Evolutionary conservation across 2,888 invertebrate genomes (phyloP).

Genomic region (Coremacera marginata): DNA sequence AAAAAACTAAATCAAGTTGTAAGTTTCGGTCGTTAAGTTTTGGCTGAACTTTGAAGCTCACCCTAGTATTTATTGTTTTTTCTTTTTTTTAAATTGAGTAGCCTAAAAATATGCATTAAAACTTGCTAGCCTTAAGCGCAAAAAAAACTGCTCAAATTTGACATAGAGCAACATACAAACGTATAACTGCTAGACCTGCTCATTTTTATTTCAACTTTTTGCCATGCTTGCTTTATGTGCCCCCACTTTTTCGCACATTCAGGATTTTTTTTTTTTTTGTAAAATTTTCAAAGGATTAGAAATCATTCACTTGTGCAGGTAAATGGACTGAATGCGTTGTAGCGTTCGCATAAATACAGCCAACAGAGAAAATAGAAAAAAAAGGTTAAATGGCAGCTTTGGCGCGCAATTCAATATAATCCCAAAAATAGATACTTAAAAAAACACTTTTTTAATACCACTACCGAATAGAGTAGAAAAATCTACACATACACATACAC

Average conservation of each 20-base stretch:
- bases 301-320: conserved; percentile 68
- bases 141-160: no score
- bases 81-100: no score
- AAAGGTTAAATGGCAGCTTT: conserved; percentile 39
- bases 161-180: not conserved
- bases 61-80: no score
- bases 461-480: not conserved
- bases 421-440: conserved; percentile 8
- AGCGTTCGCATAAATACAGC: conserved; percentile 16
- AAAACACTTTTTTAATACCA: conserved; percentile 16
- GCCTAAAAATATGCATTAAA: no score
- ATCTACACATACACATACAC: not conserved
- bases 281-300: conserved; percentile 55
- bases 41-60: not conserved
- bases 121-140: no score
- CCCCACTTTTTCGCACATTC: no score
- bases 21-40: not conserved
- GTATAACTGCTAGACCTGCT: not conserved
- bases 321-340: conserved; percentile 65
- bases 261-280: not conserved
- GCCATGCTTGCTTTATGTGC: no score
- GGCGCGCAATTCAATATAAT: conserved; percentile 45
- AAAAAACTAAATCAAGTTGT: not conserved
- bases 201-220: no score
- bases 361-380: conserved; percentile 16